A percentile compares a stretch with the other conserved stretches of the same genome.
phyloP scores from a whole-genome alignment of 2,797 vertebrate species.

The Pipistrellus pygmaeus region DNA sequence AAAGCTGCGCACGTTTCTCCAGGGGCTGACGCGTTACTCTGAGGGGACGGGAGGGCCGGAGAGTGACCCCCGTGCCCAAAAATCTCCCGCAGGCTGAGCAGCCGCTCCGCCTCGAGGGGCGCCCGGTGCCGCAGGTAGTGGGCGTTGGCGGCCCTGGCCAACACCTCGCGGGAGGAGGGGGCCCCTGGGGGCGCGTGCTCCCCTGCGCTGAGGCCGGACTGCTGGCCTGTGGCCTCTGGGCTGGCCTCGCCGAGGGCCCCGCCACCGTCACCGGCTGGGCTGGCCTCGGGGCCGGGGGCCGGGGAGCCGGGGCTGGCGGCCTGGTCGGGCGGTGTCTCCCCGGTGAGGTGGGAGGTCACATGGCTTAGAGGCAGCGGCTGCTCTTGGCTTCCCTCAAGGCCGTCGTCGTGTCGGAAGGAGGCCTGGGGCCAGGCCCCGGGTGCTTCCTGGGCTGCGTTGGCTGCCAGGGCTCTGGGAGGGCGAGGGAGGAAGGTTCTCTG shows the following conservation, averaged over 20 bases:
- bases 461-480: constrained; percentile 17
- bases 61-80: constrained; percentile 63
- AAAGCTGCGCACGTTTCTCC: not conserved
- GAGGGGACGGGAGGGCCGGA: not conserved
- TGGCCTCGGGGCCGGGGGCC: not conserved
- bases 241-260: not conserved
- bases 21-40: not conserved
- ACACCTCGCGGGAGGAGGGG: constrained; percentile 83
- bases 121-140: constrained; percentile 87
- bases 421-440: not conserved
- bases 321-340: not conserved
- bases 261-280: not conserved
- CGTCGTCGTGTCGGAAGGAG: not conserved
- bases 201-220: not conserved
- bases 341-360: too few relatives aligned
- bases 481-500: not conserved
- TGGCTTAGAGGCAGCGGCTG: fast-evolving
- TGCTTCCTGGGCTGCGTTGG: not conserved
- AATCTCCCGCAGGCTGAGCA: constrained; percentile 80
- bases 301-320: not conserved
- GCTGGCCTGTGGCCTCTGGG: not conserved
- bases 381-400: not conserved
- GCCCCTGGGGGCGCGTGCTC: not conserved
- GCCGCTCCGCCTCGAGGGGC: constrained; percentile 81
- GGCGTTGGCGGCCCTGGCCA: constrained; percentile 85